Evolutionary conservation across 1,140 invertebrate species (phyloP).

Genomic region (Conus betulinus): DNA sequence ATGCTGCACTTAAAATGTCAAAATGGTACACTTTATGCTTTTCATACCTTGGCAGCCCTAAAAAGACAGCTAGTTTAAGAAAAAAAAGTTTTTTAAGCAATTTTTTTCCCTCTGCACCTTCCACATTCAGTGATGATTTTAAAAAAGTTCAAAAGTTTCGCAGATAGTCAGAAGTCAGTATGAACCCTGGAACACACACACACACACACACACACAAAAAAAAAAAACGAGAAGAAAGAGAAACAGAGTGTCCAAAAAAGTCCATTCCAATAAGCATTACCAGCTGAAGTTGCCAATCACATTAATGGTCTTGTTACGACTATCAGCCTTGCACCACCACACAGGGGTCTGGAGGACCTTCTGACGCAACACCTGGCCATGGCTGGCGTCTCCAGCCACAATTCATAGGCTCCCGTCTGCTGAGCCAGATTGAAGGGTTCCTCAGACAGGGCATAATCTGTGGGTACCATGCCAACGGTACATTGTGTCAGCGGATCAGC

Average conservation of each 20-base stretch:
- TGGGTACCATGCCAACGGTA: background rate
- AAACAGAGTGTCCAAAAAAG: background rate
- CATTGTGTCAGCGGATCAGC: too few species aligned
- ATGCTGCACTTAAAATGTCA: too few species aligned
- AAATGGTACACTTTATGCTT: too few species aligned
- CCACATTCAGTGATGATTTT: background rate
- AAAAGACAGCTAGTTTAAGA: too few species aligned
- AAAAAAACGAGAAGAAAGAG: background rate
- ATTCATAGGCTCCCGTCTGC: constrained; percentile 72
- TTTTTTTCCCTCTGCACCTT: too few species aligned
- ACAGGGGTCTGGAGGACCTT: constrained; percentile 60
- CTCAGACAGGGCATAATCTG: constrained; percentile 63
- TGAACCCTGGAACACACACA: too few species aligned
- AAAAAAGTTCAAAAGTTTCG: background rate
- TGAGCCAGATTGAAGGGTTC: constrained; percentile 71
- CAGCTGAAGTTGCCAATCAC: constrained; percentile 57
- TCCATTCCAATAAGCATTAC: constrained; percentile 42
- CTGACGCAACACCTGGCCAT: constrained; percentile 65
- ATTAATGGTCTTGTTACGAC: constrained; percentile 42
- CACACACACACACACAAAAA: too few species aligned
- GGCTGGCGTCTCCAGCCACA: constrained; percentile 40
- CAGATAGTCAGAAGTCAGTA: background rate
- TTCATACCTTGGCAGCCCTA: too few species aligned
- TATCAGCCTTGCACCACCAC: constrained; percentile 62
- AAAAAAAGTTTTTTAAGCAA: too few species aligned